phyloP scores from a whole-genome alignment of 2,888 invertebrate genomes.

The Clitarchus hookeri region DNA sequence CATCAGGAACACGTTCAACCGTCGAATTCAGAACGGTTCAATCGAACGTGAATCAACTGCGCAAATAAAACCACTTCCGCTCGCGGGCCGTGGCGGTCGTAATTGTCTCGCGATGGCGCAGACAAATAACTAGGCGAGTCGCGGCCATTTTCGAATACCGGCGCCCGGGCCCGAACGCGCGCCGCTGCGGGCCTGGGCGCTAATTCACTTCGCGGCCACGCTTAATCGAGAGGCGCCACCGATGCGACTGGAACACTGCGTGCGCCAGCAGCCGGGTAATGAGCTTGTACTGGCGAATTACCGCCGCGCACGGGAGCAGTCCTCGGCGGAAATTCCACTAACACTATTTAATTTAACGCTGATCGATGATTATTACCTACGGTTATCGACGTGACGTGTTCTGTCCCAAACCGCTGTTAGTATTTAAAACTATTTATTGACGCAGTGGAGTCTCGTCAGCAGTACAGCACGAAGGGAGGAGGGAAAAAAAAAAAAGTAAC shows the following conservation, averaged over 20 bases:
- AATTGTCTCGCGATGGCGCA: no score
- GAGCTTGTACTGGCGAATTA: not conserved
- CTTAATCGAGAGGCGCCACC: not conserved
- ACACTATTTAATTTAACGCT: not conserved
- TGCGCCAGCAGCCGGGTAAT: not conserved
- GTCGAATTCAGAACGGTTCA: no score
- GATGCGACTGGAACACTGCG: not conserved
- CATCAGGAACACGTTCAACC: no score
- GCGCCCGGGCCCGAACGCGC: no score
- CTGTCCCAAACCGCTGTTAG: not conserved
- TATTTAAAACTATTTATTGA: not conserved
- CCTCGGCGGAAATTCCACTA: not conserved
- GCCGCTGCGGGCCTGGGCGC: no score
- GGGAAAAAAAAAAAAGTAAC: not conserved
- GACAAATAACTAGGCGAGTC: no score
- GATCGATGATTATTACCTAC: not conserved
- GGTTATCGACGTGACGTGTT: not conserved
- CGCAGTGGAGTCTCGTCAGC: not conserved
- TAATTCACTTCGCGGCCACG: not conserved
- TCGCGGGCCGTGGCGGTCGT: no score
- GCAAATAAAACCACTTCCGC: no score
- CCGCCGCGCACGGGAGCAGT: not conserved
- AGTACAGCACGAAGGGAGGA: not conserved
- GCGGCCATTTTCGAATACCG: no score
- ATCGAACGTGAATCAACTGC: no score